Conservation (phyloP, 2,888 invertebrate species). For the Allolobophora icterica region DNA sequence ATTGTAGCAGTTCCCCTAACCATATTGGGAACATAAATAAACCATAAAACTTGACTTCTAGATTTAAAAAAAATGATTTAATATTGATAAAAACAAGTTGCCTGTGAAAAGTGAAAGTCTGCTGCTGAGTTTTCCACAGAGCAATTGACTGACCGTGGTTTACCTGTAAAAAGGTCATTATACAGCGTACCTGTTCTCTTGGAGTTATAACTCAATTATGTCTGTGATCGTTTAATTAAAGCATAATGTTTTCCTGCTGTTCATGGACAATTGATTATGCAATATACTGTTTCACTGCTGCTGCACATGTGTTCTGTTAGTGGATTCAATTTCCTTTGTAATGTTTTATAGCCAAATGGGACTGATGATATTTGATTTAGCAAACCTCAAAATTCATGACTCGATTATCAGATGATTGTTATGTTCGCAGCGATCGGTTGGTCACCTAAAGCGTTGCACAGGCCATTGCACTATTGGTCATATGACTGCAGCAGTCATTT, state of each 20-base stretch:
- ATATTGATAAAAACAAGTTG: neutral
- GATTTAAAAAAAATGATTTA: neutral
- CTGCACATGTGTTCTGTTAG: neutral
- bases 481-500: neutral
- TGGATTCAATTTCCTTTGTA: neutral
- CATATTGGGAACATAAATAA: neutral
- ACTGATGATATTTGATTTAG: constrained; percentile 1
- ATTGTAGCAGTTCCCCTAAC: neutral
- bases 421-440: neutral
- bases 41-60: neutral
- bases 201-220: neutral
- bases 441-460: neutral
- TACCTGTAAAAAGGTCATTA: too few species aligned
- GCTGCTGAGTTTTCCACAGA: neutral
- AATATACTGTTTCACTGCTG: neutral
- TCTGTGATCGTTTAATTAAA: neutral
- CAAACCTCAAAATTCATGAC: neutral
- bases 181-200: neutral
- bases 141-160: neutral
- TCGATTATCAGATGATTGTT: neutral
- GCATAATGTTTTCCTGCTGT: constrained; percentile 1
- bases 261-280: neutral
- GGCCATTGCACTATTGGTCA: too few species aligned
- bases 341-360: neutral
- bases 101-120: neutral